phyloP scores from a whole-genome alignment of 2,888 invertebrate genomes.

The Prionchulus punctatus region DNA sequence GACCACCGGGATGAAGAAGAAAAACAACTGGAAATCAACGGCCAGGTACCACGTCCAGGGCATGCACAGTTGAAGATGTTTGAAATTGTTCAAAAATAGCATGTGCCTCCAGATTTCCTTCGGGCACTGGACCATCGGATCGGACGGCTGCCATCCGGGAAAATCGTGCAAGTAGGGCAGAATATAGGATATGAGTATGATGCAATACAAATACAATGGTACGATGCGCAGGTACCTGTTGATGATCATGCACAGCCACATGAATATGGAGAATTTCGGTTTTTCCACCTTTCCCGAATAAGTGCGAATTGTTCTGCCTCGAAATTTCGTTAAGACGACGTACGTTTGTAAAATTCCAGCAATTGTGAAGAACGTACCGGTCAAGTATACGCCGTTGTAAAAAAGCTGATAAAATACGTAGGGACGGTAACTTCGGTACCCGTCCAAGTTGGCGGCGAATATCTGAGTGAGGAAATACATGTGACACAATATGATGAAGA shows the following conservation, averaged over 20 bases:
- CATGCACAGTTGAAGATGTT: background rate
- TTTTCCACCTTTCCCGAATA: background rate
- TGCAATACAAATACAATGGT: background rate
- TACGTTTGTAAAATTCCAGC: background rate
- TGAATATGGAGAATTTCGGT: background rate
- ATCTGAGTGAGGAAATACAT: background rate
- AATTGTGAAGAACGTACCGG: background rate
- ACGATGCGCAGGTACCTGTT: background rate
- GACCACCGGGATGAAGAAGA: background rate
- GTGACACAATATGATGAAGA: background rate
- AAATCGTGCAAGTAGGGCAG: background rate
- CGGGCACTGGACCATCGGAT: background rate
- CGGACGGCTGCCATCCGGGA: background rate
- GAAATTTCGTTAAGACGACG: background rate
- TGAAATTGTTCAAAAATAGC: background rate
- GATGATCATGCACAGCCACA: background rate
- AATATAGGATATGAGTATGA: background rate
- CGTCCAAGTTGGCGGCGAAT: background rate
- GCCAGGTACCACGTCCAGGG: conserved; percentile 1
- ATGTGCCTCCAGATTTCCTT: background rate
- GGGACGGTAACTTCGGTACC: background rate
- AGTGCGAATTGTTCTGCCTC: background rate
- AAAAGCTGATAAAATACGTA: background rate
- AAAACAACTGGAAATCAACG: background rate
- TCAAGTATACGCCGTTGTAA: background rate